Evolutionary conservation across 2,797 vertebrate genomes (phyloP).

Genomic region (Cossypha heuglini): DNA sequence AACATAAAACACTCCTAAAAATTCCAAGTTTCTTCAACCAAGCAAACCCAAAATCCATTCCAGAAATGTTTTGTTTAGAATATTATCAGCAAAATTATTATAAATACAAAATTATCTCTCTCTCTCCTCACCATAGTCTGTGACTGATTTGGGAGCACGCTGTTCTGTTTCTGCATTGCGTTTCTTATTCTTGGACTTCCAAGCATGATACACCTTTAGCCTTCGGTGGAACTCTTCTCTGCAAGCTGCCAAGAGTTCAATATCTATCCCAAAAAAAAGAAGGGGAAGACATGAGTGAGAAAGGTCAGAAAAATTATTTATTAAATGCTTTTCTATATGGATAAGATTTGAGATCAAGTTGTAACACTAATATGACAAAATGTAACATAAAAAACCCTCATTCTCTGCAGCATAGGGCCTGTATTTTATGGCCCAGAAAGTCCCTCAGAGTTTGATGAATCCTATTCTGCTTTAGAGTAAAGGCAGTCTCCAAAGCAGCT

Average conservation of each 20-base stretch:
- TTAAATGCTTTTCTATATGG: neutral
- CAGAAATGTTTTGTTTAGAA: neutral
- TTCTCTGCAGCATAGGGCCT: neutral
- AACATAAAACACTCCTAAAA: neutral
- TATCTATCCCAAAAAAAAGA: constrained; percentile 79
- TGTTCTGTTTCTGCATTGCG: constrained; percentile 89
- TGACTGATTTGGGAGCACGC: constrained; percentile 94
- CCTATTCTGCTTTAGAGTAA: neutral
- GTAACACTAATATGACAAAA: neutral
- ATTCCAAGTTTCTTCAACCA: neutral
- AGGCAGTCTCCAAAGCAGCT: neutral
- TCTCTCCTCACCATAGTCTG: constrained; percentile 88
- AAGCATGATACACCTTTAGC: constrained; percentile 96
- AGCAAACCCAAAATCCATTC: neutral
- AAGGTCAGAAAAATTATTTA: neutral
- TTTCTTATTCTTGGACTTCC: constrained; percentile 99
- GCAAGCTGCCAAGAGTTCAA: constrained; percentile 94
- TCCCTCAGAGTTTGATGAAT: neutral
- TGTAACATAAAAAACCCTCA: neutral
- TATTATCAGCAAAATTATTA: neutral
- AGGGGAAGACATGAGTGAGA: neutral
- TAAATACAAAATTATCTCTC: neutral
- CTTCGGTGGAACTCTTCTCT: constrained; percentile 97
- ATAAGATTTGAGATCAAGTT: neutral
- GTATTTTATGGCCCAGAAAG: neutral